A percentile compares a stretch with the other conserved stretches of the same genome.
phyloP scores from a whole-genome alignment of 2,888 invertebrate genomes.

The Sminthurinus aureus region DNA sequence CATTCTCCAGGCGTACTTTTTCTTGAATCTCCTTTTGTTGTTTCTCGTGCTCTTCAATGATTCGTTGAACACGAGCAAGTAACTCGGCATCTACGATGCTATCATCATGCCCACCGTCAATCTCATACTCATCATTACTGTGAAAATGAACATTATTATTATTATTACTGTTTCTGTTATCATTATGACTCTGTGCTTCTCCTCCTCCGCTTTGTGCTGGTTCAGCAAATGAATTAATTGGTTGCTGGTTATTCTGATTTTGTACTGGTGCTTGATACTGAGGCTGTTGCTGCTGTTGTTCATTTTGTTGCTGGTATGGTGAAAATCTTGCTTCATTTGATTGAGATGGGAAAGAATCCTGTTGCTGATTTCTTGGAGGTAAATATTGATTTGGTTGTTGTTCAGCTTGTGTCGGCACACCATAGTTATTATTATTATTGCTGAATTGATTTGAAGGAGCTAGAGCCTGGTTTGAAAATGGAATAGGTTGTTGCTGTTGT shows the following conservation, averaged over 20 bases:
- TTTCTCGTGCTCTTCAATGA: constrained; percentile 58
- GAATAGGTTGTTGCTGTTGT: constrained; percentile 11
- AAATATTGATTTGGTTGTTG: constrained; percentile 25
- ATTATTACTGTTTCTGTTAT: neutral
- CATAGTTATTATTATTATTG: neutral
- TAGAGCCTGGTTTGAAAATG: constrained; percentile 23
- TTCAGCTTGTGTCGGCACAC: neutral
- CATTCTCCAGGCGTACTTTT: constrained; percentile 47
- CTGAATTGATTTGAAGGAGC: neutral
- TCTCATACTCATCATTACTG: constrained; percentile 38
- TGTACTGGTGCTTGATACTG: too few species aligned
- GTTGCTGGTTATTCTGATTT: constrained; percentile 15
- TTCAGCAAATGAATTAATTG: neutral
- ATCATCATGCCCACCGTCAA: constrained; percentile 55
- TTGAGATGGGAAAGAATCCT: neutral
- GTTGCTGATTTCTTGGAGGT: constrained; percentile 19
- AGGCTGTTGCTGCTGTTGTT: constrained; percentile 1
- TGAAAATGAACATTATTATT: neutral
- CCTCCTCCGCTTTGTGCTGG: neutral
- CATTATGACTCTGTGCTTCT: neutral
- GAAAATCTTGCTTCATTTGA: neutral
- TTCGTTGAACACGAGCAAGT: constrained; percentile 56
- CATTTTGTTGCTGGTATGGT: constrained; percentile 35
- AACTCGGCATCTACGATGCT: constrained; percentile 57
- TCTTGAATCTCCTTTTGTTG: constrained; percentile 54